Conservation (phyloP, 2,888 invertebrate species). For the Phengaris alcon region DNA sequence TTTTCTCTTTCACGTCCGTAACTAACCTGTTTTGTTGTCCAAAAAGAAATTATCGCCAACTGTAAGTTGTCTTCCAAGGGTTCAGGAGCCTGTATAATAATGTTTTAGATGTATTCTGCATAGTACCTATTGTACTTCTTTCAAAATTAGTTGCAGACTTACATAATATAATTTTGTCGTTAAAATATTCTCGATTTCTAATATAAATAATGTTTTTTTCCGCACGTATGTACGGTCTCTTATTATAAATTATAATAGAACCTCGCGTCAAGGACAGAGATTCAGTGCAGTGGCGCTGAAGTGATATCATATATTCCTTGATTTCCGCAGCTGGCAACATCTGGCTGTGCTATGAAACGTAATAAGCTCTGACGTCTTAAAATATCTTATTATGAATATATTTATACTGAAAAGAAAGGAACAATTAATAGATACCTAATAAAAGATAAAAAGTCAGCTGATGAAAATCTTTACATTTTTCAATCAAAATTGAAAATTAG, state of each 20-base stretch:
- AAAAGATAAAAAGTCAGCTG: no score
- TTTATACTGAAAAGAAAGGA: background rate
- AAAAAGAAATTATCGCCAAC: background rate
- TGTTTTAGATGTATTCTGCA: no score
- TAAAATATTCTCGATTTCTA: no score
- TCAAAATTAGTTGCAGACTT: no score
- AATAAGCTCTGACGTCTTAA: slow-evolving; percentile 13
- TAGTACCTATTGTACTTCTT: no score
- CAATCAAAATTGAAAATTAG: no score
- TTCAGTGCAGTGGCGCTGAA: slow-evolving; percentile 5
- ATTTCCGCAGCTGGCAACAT: slow-evolving; percentile 16
- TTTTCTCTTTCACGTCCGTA: no score
- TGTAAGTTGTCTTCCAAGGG: background rate
- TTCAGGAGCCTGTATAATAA: no score
- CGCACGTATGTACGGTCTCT: background rate
- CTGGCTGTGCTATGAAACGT: slow-evolving; percentile 17
- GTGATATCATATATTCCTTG: slow-evolving; percentile 22
- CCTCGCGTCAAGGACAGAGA: background rate
- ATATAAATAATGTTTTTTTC: background rate
- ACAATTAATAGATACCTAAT: background rate
- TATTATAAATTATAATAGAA: background rate
- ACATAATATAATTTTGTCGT: no score
- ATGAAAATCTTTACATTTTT: no score
- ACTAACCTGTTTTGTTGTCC: background rate
- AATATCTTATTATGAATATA: slow-evolving; percentile 7